phyloP scores from a whole-genome alignment of 2,888 invertebrate genomes.

The Taphrorychus bicolor region DNA sequence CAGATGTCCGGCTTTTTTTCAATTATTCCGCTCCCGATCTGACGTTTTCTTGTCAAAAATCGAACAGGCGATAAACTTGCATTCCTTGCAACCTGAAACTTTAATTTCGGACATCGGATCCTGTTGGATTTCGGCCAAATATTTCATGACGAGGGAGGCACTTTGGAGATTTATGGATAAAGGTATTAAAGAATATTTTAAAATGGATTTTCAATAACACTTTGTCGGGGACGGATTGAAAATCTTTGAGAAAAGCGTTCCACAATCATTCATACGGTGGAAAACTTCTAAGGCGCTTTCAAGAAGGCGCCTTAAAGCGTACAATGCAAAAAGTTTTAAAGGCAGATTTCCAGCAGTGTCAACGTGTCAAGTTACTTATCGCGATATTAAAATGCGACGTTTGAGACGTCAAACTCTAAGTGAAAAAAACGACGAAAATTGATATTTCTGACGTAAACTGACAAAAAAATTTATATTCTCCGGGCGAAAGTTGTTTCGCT shows the following conservation, averaged over 20 bases:
- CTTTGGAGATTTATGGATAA: neutral
- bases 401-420: neutral
- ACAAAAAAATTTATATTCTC: slow-evolving; percentile 18
- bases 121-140: neutral
- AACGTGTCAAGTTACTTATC: neutral
- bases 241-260: neutral
- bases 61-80: neutral
- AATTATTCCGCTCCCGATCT: slow-evolving; percentile 5
- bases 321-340: neutral
- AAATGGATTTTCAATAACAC: neutral
- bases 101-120: neutral
- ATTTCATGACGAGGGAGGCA: neutral
- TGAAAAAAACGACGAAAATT: neutral
- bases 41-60: slow-evolving; percentile 31
- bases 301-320: neutral
- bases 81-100: neutral
- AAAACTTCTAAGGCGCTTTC: neutral
- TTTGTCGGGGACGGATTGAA: neutral
- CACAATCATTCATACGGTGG: neutral
- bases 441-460: neutral
- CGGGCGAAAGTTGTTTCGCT: slow-evolving; percentile 1
- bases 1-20: slow-evolving; percentile 44
- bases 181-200: neutral
- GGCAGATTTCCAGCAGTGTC: neutral
- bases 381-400: neutral